phyloP scores from a whole-genome alignment of 2,797 vertebrate genomes.

The Melanotaenia maccullochi region DNA sequence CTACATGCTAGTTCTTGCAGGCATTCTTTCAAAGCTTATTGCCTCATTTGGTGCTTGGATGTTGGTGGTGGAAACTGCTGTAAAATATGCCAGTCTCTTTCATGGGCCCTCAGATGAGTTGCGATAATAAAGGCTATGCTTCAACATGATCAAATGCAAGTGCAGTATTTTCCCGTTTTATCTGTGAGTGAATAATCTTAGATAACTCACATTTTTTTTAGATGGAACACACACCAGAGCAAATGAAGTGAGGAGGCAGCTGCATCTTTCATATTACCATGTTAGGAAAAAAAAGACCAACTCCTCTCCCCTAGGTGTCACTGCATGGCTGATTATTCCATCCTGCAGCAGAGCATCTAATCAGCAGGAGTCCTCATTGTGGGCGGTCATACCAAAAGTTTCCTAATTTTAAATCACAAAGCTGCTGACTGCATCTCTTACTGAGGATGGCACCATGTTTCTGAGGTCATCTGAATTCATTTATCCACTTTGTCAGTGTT shows the following conservation, averaged over 20 bases:
- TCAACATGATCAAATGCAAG: background rate
- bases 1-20: background rate
- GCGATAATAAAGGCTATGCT: background rate
- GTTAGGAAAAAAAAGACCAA: background rate
- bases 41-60: slow-evolving; percentile 1
- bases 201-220: background rate
- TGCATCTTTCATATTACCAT: background rate
- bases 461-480: slow-evolving; percentile 2
- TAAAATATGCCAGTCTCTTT: background rate
- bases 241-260: background rate
- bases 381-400: background rate
- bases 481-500: background rate
- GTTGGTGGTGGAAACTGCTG: background rate
- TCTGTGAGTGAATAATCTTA: background rate
- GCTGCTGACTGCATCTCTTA: background rate
- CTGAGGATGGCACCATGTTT: background rate
- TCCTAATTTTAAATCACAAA: background rate
- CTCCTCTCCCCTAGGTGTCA: slow-evolving; percentile 66
- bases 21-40: background rate
- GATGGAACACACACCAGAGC: too few species aligned
- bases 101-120: background rate
- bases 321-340: slow-evolving; percentile 56
- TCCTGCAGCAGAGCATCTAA: background rate
- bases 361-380: background rate
- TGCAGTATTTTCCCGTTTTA: background rate